Conservation (phyloP, 2,113 vertebrate species). For the Plestiodon gilberti region DNA sequence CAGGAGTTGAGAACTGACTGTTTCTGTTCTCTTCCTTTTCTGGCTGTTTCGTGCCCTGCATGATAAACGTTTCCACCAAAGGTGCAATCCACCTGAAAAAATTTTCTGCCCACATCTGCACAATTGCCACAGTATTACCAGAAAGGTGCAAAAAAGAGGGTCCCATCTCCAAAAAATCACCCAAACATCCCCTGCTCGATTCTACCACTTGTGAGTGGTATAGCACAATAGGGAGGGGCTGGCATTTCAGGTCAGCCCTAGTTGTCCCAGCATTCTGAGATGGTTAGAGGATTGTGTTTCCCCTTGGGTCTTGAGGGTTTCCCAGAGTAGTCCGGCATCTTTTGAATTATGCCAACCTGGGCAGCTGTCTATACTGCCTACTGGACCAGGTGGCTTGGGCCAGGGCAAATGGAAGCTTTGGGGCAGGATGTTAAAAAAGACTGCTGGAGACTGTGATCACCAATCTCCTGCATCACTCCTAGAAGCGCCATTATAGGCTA, state of each 20-base stretch:
- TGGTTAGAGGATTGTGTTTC: not conserved
- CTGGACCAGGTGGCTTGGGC: too few relatives aligned
- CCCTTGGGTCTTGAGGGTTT: slow-evolving; percentile 19
- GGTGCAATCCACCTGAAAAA: not conserved
- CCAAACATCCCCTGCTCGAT: too few relatives aligned
- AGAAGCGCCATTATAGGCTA: not conserved
- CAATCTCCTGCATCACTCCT: not conserved
- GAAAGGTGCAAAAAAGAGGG: not conserved
- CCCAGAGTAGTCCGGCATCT: not conserved
- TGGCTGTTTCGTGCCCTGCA: slow-evolving; percentile 53
- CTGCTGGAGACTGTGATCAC: not conserved
- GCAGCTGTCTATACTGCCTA: too few relatives aligned
- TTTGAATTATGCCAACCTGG: too few relatives aligned
- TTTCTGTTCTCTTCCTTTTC: slow-evolving; percentile 55
- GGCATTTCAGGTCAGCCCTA: too few relatives aligned
- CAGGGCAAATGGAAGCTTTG: too few relatives aligned
- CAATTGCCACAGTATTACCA: not conserved
- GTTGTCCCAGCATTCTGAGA: too few relatives aligned
- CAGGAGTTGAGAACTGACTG: slow-evolving; percentile 59
- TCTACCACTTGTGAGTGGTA: too few relatives aligned
- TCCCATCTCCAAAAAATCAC: too few relatives aligned
- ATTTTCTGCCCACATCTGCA: not conserved
- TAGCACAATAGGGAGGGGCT: not conserved
- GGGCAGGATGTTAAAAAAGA: too few relatives aligned
- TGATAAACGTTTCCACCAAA: slow-evolving; percentile 55